Percentiles rank a stretch among this genome's conserved stretches.
phyloP scores from a whole-genome alignment of 2,888 invertebrate species.

The Lepidocyrtinus sp. region DNA sequence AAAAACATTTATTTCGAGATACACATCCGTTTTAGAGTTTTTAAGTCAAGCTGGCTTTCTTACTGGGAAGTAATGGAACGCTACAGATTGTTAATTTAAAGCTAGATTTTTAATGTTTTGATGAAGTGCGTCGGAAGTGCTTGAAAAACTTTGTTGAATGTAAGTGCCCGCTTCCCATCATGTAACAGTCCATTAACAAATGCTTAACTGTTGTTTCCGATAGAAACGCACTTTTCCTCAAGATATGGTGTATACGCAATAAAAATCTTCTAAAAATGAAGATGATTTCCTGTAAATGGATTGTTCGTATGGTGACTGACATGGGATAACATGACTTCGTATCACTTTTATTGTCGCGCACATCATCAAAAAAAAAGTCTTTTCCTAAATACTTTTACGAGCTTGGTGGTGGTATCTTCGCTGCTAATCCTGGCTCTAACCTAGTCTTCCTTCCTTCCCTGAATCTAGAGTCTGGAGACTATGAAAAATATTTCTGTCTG shows the following conservation, averaged over 20 bases:
- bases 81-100: too few species aligned
- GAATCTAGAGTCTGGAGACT: neutral
- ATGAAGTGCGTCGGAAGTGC: neutral
- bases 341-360: neutral
- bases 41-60: too few species aligned
- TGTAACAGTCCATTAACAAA: neutral
- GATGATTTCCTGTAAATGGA: neutral
- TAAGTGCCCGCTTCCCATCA: neutral
- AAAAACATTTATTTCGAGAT: constrained; percentile 2
- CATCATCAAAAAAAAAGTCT: neutral
- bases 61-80: too few species aligned
- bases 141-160: neutral
- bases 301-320: too few species aligned
- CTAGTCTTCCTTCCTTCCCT: too few species aligned
- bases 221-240: neutral
- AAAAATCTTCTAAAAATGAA: neutral
- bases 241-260: neutral
- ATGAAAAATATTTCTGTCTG: neutral
- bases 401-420: neutral
- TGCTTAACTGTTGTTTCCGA: neutral
- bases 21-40: too few species aligned
- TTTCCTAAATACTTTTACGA: neutral
- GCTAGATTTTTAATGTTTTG: too few species aligned
- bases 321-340: neutral
- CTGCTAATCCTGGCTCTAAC: neutral